phyloP scores from a whole-genome alignment of 2,113 vertebrate genomes.

The Garra rufa region DNA sequence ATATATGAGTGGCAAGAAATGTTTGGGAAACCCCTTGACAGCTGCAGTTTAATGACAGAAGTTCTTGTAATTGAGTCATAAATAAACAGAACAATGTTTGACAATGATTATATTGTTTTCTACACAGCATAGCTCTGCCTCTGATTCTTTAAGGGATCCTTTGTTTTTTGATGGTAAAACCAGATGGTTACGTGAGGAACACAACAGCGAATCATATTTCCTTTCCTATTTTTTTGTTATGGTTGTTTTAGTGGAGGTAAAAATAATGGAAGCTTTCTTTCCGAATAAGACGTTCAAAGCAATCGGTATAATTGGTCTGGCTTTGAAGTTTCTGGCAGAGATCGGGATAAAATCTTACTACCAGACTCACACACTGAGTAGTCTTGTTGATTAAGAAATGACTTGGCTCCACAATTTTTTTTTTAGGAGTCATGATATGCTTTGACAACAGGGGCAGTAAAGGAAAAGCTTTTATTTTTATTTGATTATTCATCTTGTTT shows the following conservation, averaged over 20 bases:
- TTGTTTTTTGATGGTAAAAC: slow-evolving; percentile 71
- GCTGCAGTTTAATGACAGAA: slow-evolving; percentile 57
- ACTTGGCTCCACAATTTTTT: slow-evolving; percentile 59
- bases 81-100: slow-evolving; percentile 74
- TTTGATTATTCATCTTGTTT: slow-evolving; percentile 70
- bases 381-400: slow-evolving; percentile 61
- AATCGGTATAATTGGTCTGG: slow-evolving; percentile 65
- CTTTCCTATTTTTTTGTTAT: slow-evolving; percentile 71
- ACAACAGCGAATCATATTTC: slow-evolving; percentile 68
- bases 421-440: slow-evolving; percentile 61
- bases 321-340: slow-evolving; percentile 66
- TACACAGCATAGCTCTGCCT: slow-evolving; percentile 66
- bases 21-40: slow-evolving; percentile 49
- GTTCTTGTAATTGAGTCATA: slow-evolving; percentile 63
- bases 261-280: slow-evolving; percentile 70
- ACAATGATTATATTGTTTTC: slow-evolving; percentile 76
- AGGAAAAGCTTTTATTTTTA: slow-evolving; percentile 64
- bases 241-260: slow-evolving; percentile 61
- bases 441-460: slow-evolving; percentile 64
- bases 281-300: slow-evolving; percentile 71
- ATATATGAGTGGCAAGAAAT: slow-evolving; percentile 66
- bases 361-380: slow-evolving; percentile 61
- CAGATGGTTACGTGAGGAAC: slow-evolving; percentile 70
- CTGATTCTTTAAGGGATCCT: slow-evolving; percentile 70
- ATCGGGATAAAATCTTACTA: slow-evolving; percentile 56